Evolutionary conservation across 2,113 vertebrate species (phyloP).

Genomic region (Chaenogobius annularis): DNA sequence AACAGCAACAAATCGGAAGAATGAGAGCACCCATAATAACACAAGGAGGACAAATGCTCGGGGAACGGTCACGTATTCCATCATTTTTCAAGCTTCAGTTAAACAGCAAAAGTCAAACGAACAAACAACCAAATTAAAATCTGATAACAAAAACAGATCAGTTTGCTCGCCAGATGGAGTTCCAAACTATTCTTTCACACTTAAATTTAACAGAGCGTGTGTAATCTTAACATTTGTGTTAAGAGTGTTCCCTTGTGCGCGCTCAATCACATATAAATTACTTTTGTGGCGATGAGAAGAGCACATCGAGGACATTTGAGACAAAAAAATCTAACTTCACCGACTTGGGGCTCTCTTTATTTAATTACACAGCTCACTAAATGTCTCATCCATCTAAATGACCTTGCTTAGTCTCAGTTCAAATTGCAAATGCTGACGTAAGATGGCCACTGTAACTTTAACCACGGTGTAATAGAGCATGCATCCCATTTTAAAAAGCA

Average conservation of each 20-base stretch:
- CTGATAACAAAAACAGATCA: not conserved
- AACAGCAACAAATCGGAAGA: too few relatives aligned
- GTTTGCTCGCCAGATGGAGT: slow-evolving; percentile 4
- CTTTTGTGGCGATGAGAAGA: slow-evolving; percentile 42
- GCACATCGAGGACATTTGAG: slow-evolving; percentile 44
- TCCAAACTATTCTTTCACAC: slow-evolving; percentile 18
- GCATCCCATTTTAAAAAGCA: slow-evolving; percentile 15
- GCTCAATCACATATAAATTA: slow-evolving; percentile 54
- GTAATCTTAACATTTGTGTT: slow-evolving; percentile 31
- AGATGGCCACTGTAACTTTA: slow-evolving; percentile 32
- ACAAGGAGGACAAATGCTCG: too few relatives aligned
- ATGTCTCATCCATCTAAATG: slow-evolving; percentile 63
- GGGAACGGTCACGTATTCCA: too few relatives aligned
- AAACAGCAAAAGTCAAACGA: not conserved
- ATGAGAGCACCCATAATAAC: too few relatives aligned
- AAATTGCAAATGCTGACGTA: slow-evolving; percentile 45
- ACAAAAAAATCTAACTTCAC: slow-evolving; percentile 36
- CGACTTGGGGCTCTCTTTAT: slow-evolving; percentile 57
- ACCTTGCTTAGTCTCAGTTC: slow-evolving; percentile 57
- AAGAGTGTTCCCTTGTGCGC: slow-evolving; percentile 47
- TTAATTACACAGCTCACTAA: slow-evolving; percentile 63
- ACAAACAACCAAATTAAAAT: slow-evolving; percentile 6
- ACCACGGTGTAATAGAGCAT: slow-evolving; percentile 13
- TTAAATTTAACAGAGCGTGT: not conserved
- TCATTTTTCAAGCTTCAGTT: too few relatives aligned